A percentile compares a stretch with the other conserved stretches of the same genome.
Conservation (phyloP, 2,888 invertebrate genomes). For the Orgyia antiqua region DNA sequence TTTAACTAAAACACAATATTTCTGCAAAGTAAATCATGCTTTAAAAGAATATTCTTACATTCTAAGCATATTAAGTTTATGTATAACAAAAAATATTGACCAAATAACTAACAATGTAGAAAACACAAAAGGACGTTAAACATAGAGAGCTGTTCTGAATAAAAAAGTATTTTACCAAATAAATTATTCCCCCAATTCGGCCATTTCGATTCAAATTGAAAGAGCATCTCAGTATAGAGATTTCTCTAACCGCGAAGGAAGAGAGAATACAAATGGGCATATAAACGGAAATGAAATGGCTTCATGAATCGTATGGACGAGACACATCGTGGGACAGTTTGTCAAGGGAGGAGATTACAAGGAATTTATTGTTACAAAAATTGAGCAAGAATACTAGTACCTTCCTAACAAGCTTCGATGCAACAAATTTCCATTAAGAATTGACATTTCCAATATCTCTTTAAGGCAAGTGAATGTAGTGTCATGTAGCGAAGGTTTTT, state of each 20-base stretch:
- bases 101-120: slow-evolving; percentile 38
- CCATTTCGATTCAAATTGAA: slow-evolving; percentile 74
- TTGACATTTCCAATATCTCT: slow-evolving; percentile 1
- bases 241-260: slow-evolving; percentile 66
- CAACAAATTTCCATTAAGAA: slow-evolving; percentile 5
- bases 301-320: slow-evolving; percentile 61
- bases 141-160: slow-evolving; percentile 49
- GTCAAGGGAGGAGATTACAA: slow-evolving; percentile 40
- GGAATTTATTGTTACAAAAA: slow-evolving; percentile 30
- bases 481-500: too few species aligned
- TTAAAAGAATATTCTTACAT: too few species aligned
- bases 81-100: slow-evolving; percentile 19
- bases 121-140: slow-evolving; percentile 45
- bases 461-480: neutral
- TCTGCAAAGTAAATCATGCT: too few species aligned
- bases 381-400: slow-evolving; percentile 13
- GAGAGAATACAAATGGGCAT: slow-evolving; percentile 69
- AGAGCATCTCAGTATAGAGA: slow-evolving; percentile 68
- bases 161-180: slow-evolving; percentile 64
- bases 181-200: slow-evolving; percentile 69
- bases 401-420: slow-evolving; percentile 3
- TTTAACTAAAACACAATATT: too few species aligned
- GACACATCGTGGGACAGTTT: slow-evolving; percentile 45
- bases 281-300: slow-evolving; percentile 69
- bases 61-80: too few species aligned